Evolutionary conservation across 30 jellyfish, hydroid and myxozoan genomes (phyloP).

Genomic region (Aurelia sp.): DNA sequence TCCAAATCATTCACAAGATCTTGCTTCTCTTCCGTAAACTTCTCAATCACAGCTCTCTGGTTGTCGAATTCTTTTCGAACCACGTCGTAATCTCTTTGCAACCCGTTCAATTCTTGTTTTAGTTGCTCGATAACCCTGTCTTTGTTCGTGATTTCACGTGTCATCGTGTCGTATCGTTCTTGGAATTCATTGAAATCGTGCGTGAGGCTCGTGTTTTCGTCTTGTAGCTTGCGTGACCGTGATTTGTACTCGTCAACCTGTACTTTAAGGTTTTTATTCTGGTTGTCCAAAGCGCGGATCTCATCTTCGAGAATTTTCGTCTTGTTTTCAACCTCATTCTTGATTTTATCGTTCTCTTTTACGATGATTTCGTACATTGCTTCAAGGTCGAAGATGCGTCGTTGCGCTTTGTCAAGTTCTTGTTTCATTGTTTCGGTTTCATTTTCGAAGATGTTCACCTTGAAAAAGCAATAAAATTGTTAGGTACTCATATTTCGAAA

Average conservation of each 20-base stretch:
- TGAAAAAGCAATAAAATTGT: neutral
- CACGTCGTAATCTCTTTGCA: conserved; percentile 71
- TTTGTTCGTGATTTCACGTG: conserved; percentile 80
- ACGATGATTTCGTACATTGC: conserved; percentile 87
- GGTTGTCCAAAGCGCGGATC: conserved; percentile 60
- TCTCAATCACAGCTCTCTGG: conserved; percentile 73
- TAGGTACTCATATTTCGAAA: neutral
- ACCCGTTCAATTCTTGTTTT: conserved; percentile 72
- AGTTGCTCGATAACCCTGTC: conserved; percentile 89
- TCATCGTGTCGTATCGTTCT: conserved; percentile 69
- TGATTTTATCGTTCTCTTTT: conserved; percentile 83
- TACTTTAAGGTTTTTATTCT: conserved; percentile 64
- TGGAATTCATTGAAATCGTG: conserved; percentile 87
- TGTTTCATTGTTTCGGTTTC: conserved; percentile 57
- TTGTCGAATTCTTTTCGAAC: conserved; percentile 80
- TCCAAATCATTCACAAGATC: conserved; percentile 82
- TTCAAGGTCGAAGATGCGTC: conserved; percentile 92
- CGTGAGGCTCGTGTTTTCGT: conserved; percentile 53
- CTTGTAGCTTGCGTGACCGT: conserved; percentile 74
- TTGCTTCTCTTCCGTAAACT: conserved; percentile 87
- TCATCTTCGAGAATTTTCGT: conserved; percentile 82
- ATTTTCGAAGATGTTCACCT: conserved; percentile 62
- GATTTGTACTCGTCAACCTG: conserved; percentile 84
- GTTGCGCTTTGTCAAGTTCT: conserved; percentile 81
- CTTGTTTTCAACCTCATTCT: conserved; percentile 74